A percentile compares a stretch with the other conserved stretches of the same genome.
These are phyloP conservation scores for Ceyx cyanopectus DNA, from an alignment of 2,113 vertebrate genomes.

Conservation along the genomic window DNA sequence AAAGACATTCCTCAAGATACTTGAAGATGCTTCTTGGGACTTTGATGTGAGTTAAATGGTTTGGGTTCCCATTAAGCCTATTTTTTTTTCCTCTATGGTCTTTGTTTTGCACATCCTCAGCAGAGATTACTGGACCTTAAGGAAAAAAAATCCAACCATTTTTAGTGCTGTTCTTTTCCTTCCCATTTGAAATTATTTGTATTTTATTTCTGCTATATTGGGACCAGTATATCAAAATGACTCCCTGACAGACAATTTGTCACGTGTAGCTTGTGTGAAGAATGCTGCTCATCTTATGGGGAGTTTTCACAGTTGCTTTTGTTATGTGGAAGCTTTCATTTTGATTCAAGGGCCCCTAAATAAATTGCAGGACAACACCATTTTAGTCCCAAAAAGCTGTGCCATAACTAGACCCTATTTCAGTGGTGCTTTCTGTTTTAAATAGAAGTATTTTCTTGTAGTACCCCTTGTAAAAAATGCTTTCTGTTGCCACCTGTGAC, in stretches of 20 bases:
- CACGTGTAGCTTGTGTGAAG: background rate
- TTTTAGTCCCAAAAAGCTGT: background rate
- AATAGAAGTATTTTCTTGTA: background rate
- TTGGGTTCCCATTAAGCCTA: background rate
- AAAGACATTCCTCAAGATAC: background rate
- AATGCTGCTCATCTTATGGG: background rate
- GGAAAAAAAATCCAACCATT: fast-evolving
- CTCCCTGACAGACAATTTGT: background rate
- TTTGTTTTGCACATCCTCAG: background rate
- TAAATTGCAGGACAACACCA: background rate
- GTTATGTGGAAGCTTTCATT: background rate
- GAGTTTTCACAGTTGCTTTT: background rate
- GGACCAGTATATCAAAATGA: background rate
- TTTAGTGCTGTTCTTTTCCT: background rate
- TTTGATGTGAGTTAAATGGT: background rate
- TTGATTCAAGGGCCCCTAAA: background rate
- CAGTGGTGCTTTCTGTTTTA: background rate
- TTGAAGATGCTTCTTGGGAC: background rate
- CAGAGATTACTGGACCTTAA: background rate
- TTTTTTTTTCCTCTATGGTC: background rate
- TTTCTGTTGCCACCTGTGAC: slow-evolving; percentile 14
- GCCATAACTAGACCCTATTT: background rate
- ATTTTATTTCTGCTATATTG: background rate
- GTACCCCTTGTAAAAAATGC: slow-evolving; percentile 26
- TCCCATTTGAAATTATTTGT: background rate